These are phyloP conservation scores for Eunapius fragilis DNA, from an alignment of 37 sponge, comb jelly and placozoan genomes.

Conservation along the genomic window DNA sequence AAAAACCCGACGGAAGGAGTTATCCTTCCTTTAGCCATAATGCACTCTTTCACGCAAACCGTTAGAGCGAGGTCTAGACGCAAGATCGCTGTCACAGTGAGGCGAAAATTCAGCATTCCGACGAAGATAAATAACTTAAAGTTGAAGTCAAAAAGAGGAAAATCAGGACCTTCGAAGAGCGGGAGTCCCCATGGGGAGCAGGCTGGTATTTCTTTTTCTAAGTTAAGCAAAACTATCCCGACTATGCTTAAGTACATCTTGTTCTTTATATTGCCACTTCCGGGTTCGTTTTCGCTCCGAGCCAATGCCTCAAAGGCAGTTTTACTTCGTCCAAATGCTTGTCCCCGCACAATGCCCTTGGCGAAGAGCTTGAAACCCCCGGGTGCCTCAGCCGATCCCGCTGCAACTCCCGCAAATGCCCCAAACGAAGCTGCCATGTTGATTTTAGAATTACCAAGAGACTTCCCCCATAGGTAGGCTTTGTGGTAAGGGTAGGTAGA, in stretches of 20 bases:
- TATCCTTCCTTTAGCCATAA: not conserved
- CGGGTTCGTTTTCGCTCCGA: not conserved
- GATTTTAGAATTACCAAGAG: conserved; percentile 43
- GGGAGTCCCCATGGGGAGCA: not conserved
- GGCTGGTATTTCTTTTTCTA: not conserved
- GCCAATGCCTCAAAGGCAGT: conserved; percentile 2
- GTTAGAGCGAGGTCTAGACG: not conserved
- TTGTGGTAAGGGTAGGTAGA: conserved; percentile 43
- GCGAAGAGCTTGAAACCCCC: conserved; percentile 32
- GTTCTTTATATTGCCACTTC: not conserved
- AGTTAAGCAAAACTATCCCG: not conserved
- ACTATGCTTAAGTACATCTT: not conserved
- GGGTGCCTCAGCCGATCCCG: not conserved
- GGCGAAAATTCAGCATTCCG: not conserved
- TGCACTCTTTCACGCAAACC: not conserved
- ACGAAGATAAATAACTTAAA: not conserved
- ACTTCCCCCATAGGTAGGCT: conserved; percentile 68
- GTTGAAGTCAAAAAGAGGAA: not conserved
- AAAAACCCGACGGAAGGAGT: not conserved
- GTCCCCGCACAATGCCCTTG: conserved; percentile 32
- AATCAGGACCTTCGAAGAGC: not conserved
- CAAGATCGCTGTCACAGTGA: not conserved
- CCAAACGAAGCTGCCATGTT: conserved; percentile 43
- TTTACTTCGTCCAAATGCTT: conserved; percentile 41
- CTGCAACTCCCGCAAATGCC: conserved; percentile 43